Evolutionary conservation across 2,888 invertebrate genomes (phyloP).

Genomic region (Limenitis camilla): DNA sequence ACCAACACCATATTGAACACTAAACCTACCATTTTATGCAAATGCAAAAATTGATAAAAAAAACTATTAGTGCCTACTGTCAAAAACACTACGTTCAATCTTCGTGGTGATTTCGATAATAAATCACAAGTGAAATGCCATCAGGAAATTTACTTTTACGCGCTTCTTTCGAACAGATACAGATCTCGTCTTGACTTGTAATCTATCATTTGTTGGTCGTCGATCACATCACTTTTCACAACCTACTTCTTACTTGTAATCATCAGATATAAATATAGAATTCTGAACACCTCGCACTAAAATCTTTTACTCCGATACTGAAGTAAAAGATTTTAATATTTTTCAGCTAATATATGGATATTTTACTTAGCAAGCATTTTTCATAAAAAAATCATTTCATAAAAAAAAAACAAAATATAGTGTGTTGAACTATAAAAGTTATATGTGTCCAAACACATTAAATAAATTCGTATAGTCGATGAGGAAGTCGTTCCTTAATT

Average conservation of each 20-base stretch:
- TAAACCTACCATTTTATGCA: too few species aligned
- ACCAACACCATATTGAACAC: too few species aligned
- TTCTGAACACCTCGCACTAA: neutral
- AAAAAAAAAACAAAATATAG: too few species aligned
- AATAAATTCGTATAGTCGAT: too few species aligned
- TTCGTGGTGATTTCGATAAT: conserved; percentile 44
- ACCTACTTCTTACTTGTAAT: conserved; percentile 20
- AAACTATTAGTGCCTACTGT: neutral
- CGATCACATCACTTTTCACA: conserved; percentile 30
- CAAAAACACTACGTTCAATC: conserved; percentile 36
- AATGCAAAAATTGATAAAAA: neutral
- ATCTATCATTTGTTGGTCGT: conserved; percentile 28
- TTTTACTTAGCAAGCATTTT: too few species aligned
- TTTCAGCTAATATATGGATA: too few species aligned
- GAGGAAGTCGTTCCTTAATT: too few species aligned
- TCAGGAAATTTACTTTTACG: conserved; percentile 33
- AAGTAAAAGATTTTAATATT: too few species aligned
- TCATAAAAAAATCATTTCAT: too few species aligned
- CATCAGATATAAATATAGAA: conserved; percentile 5
- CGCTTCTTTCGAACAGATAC: conserved; percentile 24
- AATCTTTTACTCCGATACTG: too few species aligned
- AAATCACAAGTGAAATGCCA: conserved; percentile 52
- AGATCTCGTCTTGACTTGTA: conserved; percentile 24
- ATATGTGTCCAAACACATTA: too few species aligned
- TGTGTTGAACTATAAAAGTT: too few species aligned